A percentile compares a stretch with the other conserved stretches of the same genome.
These are phyloP conservation scores for Neolamprologus hecqui DNA, from an alignment of 2,113 vertebrate genomes.

Conservation along the genomic window DNA sequence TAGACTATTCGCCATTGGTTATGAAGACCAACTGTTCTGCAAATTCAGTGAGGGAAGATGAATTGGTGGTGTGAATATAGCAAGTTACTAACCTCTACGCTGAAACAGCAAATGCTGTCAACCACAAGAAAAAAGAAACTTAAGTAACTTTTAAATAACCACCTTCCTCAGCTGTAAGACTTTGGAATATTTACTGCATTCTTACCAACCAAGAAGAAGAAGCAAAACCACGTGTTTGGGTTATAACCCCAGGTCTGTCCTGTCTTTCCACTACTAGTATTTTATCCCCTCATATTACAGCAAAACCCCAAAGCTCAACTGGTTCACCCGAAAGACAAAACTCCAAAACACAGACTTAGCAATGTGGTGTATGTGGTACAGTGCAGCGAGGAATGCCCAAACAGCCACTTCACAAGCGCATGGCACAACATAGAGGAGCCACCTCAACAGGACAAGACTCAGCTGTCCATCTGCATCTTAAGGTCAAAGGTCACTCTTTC, in stretches of 20 bases:
- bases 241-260: background rate
- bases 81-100: background rate
- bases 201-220: background rate
- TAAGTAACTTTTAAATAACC: background rate
- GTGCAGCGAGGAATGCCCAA: no score
- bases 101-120: background rate
- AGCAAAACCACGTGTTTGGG: background rate
- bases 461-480: no score
- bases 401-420: no score
- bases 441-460: no score
- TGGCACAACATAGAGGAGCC: accelerated
- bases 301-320: background rate
- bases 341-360: no score
- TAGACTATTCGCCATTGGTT: no score
- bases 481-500: no score
- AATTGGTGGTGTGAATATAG: background rate
- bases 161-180: background rate
- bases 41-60: background rate
- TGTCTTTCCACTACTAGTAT: background rate
- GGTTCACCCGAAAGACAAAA: no score
- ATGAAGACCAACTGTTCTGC: no score
- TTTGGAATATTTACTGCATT: background rate
- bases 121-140: background rate
- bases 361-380: no score
- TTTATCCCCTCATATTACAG: background rate